Base-by-base conservation (phyloP, 2,888 invertebrate genomes). In the Drosophila austrosaltans region DNA sequence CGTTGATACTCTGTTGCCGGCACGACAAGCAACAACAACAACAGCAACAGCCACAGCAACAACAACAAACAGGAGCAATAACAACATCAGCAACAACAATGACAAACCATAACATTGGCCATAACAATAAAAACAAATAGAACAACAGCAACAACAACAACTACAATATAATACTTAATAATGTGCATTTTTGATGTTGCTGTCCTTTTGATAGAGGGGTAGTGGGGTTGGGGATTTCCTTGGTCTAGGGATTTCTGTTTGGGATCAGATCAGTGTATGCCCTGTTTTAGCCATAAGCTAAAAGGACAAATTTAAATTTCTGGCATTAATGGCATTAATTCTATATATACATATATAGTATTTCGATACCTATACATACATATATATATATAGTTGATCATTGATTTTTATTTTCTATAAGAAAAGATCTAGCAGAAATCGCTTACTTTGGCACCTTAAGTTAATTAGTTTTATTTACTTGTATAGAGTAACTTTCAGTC, bases 141-240 rank as follows among this genome's bases (percentile, higher is more conserved):
- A 84, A 76, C 54, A 67, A 42, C 42, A 68, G 30, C 56, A 48
- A 48, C 10, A 48, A 12, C 4, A 48, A 48, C 12, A 48, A 48
- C 48, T 48, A 62, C 72, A 64, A 72, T 66, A 68, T 85, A 76
- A 85, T 80, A 85, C 85, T 80, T 82, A 81, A 82, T 85, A 82
- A 80, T 80, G 77, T 82, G 81, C 69, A 85, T 75, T 84, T 82
- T 39, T 57, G 39, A 57, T 82, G 79, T 78, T 86, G 74, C 69
- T 83, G 81, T 83, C 71, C 67, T 66, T 73, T 53, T 61, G 66
- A 61, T 48, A 63, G 32, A 42, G 61, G 59, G 25, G 53, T 22
- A 16, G 16, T 16, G 16, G 54, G 68, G 62, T 12, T 3, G 48
- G 32, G 8, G 20, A 3, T n/a, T 40, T n/a, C 20, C 8, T 44